Evolutionary conservation across 2,888 invertebrate genomes (phyloP), one percentile per base, ranked within the genome.

Genomic region (Cerastis rubricosa): DNA sequence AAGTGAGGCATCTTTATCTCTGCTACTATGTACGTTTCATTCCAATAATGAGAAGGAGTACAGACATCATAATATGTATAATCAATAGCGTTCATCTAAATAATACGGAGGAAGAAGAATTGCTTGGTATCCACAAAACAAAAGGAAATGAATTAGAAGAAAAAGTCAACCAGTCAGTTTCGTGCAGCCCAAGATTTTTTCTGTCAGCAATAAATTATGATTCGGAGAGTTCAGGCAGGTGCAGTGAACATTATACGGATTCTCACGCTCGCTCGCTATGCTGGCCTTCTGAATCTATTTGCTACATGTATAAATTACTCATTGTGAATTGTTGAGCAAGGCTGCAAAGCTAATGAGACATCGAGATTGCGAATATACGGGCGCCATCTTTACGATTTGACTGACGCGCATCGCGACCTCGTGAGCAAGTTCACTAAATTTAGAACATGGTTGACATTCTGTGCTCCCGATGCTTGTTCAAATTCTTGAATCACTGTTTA

Each of bases 311-410:
- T 90, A 92, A 92, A 93, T 91, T 92, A 90, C 89, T 92, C 89
- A 92, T 93, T 94, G 93, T 93, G 92, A 91, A 92, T 91, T 92
- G 93, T 91, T 94, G 91, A 91, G 89, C 94, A 94, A 94, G 94
- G 93, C 91, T 94, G 90, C 89, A 87, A 85, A 91, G 89, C 90
- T 94, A 93, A 93, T 93, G 92, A 94, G 91, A 91, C 90, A 91
- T 91, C 90, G 91, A 91, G 91, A 93, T 92, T 90, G 93, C 91
- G 90, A 92, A 90, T 91, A 91, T 92, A 92, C 93, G 92, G 93
- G 91, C 94, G 94, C 93, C 94, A 94, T 95, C 93, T 94, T 94
- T 91, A 91, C 90, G 89, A 92, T 92, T 92, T 92, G 91, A 91
- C 92, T 93, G 93, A 93, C 93, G 94, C 92, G 92, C 91, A 90